Conservation (phyloP, 2,113 vertebrate species). For the Progne subis region DNA sequence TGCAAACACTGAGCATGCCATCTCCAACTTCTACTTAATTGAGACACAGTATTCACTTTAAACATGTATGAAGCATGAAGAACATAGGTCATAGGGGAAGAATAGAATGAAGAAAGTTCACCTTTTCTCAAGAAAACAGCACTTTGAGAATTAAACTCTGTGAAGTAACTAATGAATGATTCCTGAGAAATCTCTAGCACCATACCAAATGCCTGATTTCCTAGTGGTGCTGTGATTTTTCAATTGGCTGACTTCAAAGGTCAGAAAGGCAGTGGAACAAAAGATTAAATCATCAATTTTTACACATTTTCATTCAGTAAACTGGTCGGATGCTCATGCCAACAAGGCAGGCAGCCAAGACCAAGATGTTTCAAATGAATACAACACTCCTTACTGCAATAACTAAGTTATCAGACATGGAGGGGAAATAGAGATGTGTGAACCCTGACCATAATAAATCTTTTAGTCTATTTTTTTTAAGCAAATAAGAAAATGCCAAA, state of each 20-base stretch:
- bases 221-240: neutral
- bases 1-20: neutral
- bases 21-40: neutral
- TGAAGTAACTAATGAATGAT: neutral
- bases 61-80: neutral
- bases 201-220: neutral
- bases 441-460: neutral
- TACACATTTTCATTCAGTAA: neutral
- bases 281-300: neutral
- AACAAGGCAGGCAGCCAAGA: neutral
- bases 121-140: neutral
- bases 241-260: neutral
- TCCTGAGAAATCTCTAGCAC: neutral
- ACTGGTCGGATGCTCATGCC: neutral
- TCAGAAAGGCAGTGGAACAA: neutral
- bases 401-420: neutral
- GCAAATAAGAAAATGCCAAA: neutral
- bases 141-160: neutral
- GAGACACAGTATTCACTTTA: neutral
- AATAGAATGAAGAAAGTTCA: neutral
- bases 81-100: neutral
- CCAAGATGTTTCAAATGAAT: neutral
- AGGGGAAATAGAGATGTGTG: neutral
- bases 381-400: neutral
- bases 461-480: neutral